A percentile compares a stretch with the other conserved stretches of the same genome.
Evolutionary conservation across 2,797 vertebrate genomes (phyloP).

Genomic region (Diglossa cyanea): DNA sequence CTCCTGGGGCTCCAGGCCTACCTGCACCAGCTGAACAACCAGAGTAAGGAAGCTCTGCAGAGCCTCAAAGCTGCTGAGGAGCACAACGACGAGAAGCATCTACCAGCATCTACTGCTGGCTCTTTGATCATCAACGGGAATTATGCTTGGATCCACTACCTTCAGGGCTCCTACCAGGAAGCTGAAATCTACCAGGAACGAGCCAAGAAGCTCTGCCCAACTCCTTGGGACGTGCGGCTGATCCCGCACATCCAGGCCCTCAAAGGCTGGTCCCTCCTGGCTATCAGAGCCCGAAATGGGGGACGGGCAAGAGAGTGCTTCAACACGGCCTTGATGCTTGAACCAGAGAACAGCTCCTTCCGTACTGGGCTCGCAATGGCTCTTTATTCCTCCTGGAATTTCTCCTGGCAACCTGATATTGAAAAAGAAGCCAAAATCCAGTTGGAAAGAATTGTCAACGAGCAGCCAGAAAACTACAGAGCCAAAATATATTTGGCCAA

Average conservation of each 20-base stretch:
- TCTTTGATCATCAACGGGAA: neutral
- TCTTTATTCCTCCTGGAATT: neutral
- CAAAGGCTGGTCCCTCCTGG: neutral
- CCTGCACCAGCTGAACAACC: neutral
- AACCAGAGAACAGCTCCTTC: neutral
- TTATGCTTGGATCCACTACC: neutral
- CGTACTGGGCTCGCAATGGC: neutral
- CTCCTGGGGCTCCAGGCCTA: neutral
- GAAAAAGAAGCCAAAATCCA: neutral
- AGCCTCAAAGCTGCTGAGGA: neutral
- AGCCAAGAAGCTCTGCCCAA: neutral
- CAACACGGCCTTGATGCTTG: neutral
- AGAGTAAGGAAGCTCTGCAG: neutral
- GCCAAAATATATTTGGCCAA: neutral
- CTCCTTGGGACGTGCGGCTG: fast-evolving
- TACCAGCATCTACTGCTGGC: fast-evolving
- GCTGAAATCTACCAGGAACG: neutral
- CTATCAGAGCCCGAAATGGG: fast-evolving
- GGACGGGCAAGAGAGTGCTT: neutral
- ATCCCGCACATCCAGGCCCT: neutral
- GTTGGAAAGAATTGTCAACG: fast-evolving
- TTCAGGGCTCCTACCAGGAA: neutral
- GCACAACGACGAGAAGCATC: fast-evolving
- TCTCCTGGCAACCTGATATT: neutral
- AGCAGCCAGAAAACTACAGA: neutral